phyloP scores from a whole-genome alignment of 2,797 vertebrate genomes.

The Vultur gryphus region DNA sequence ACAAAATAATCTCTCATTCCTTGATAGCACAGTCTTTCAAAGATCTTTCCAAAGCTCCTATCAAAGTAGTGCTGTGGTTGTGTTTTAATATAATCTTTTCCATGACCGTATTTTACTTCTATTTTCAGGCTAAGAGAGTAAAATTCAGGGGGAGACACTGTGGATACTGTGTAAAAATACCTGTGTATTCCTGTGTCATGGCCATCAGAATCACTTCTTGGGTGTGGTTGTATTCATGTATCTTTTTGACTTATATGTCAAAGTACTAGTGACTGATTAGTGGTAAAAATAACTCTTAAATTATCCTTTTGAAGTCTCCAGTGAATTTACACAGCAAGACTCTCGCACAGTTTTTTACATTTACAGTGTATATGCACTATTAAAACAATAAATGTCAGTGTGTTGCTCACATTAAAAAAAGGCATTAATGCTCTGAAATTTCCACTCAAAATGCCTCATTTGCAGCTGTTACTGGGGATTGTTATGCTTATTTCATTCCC shows the following conservation, averaged over 20 bases:
- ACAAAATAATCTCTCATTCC: background rate
- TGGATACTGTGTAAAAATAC: background rate
- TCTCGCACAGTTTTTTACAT: background rate
- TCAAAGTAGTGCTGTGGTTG: background rate
- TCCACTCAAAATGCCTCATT: background rate
- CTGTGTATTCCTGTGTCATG: background rate
- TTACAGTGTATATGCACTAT: background rate
- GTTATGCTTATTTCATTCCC: background rate
- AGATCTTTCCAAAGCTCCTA: background rate
- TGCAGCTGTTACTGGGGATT: background rate
- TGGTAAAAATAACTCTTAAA: background rate
- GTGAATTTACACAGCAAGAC: background rate
- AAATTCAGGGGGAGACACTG: background rate
- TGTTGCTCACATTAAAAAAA: background rate
- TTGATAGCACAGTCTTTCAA: background rate
- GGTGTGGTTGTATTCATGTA: background rate
- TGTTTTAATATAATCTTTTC: background rate
- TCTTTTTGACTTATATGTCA: background rate
- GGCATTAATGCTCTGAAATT: background rate
- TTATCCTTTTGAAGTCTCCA: background rate
- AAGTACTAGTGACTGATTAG: background rate
- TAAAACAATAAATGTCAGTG: background rate
- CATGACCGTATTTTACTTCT: background rate
- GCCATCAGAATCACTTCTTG: background rate
- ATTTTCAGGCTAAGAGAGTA: background rate